Evolutionary conservation across 2,888 invertebrate species (phyloP), one percentile per base, ranked within the genome.

Genomic region (Tetheella fluctuosa): DNA sequence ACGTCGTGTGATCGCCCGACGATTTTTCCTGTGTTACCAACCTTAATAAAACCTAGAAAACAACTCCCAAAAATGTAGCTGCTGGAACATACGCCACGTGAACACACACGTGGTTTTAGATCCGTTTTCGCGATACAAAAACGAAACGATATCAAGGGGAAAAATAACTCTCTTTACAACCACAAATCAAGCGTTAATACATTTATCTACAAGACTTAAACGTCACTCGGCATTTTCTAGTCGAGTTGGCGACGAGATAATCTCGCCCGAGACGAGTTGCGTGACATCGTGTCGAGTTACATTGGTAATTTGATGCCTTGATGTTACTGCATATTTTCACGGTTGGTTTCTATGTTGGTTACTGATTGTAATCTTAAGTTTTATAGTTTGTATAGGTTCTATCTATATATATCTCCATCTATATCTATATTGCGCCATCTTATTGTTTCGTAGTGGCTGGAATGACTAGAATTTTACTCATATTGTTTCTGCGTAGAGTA

Each of bases 241-340:
- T 37, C 52, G 59, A 53, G 30, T 52, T 13, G n/a, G 1, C 37
- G 59, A 60, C 39, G 59, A 60, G 55, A 37, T 37, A 56, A 60
- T 60, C 42, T 42, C 59, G 55, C 20, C 48, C 20, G 48, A 20
- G 48, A 48, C 48, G 48, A 48, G 58, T n/a, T 58, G 64, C 64
- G 61, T 61, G 61, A 57, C 59, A 56, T 23, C 34, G 58, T 58
- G 30, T 63, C 58, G 58, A 56, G 58, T 63, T 63, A 56, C 64
- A 53, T 25, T 61, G 55, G 64, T 64, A 61, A 64, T 52, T 20
- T 2, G 48, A 48, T 20, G 20, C 48, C 48, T 48, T 8, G 17
- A 48, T 48, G 48, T 20, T 10, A 20, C 20, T 48, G 48, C 48
- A 48, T 48, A 48, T n/a, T 48, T 48, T 20, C 48, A 48, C 48